These are phyloP conservation scores for Pristis pectinata DNA, from an alignment of 2,797 vertebrate species.

Conservation along the genomic window DNA sequence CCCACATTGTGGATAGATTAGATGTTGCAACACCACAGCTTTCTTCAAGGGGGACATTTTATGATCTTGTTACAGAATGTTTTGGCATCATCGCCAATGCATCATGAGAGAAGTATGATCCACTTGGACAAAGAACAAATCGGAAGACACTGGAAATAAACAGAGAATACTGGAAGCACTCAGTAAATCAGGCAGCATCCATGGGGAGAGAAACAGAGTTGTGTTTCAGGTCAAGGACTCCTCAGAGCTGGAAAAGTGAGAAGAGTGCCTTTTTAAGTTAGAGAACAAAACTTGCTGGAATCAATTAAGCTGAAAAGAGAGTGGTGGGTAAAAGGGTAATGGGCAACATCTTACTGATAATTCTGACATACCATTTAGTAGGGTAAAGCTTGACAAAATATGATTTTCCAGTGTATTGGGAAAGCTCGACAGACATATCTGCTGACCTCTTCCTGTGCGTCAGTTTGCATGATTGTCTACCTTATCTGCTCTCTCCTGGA, in stretches of 20 bases:
- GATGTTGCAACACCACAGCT: neutral
- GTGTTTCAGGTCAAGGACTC: too few species aligned
- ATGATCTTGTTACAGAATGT: neutral
- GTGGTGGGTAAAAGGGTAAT: too few species aligned
- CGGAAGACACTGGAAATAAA: too few species aligned
- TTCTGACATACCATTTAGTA: neutral
- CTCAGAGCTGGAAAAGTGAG: too few species aligned
- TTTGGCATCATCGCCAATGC: neutral
- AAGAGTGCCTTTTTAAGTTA: too few species aligned
- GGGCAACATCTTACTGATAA: neutral
- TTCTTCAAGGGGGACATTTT: neutral
- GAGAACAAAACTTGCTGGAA: too few species aligned
- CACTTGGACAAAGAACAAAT: too few species aligned
- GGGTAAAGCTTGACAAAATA: neutral
- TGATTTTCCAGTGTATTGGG: neutral
- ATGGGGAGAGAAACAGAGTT: too few species aligned
- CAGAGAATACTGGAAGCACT: too few species aligned
- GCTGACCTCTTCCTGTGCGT: neutral
- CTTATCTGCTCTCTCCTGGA: neutral
- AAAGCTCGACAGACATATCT: neutral
- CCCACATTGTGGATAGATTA: neutral
- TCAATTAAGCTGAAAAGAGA: too few species aligned
- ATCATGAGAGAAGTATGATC: too few species aligned
- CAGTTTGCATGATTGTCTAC: neutral
- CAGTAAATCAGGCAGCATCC: too few species aligned